Conservation (phyloP, 2,888 invertebrate species). For the Pinctada fucata region DNA sequence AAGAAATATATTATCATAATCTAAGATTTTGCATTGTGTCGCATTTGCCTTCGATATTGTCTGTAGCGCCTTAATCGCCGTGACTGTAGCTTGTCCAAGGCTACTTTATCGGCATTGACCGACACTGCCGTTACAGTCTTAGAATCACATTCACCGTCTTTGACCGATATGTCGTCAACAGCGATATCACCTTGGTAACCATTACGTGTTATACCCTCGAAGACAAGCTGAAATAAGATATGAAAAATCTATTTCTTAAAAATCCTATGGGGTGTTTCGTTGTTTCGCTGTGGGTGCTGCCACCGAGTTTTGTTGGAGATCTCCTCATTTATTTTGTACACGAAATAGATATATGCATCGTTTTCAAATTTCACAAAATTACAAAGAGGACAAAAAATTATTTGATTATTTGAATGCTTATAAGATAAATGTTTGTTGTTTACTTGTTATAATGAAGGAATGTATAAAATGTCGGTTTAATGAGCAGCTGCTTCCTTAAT, state of each 20-base stretch:
- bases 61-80: slow-evolving; percentile 13
- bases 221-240: slow-evolving; percentile 62
- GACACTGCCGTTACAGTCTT: slow-evolving; percentile 39
- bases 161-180: slow-evolving; percentile 72
- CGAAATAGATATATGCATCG: no score
- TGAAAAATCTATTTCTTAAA: background rate
- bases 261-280: no score
- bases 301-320: no score
- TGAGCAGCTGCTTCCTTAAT: no score
- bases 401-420: no score
- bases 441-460: no score
- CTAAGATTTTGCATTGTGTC: background rate
- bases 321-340: no score
- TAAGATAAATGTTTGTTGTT: no score
- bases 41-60: slow-evolving; percentile 1
- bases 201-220: slow-evolving; percentile 67
- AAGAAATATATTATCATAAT: background rate
- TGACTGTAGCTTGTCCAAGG: background rate
- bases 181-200: slow-evolving; percentile 73
- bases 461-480: no score
- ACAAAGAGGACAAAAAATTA: no score
- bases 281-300: no score
- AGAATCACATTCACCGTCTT: slow-evolving; percentile 64
- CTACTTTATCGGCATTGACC: slow-evolving; percentile 1
- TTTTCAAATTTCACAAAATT: no score